Evolutionary conservation across 2,888 invertebrate species (phyloP), one percentile per base, ranked within the genome.

Genomic region (Cepaea hortensis): DNA sequence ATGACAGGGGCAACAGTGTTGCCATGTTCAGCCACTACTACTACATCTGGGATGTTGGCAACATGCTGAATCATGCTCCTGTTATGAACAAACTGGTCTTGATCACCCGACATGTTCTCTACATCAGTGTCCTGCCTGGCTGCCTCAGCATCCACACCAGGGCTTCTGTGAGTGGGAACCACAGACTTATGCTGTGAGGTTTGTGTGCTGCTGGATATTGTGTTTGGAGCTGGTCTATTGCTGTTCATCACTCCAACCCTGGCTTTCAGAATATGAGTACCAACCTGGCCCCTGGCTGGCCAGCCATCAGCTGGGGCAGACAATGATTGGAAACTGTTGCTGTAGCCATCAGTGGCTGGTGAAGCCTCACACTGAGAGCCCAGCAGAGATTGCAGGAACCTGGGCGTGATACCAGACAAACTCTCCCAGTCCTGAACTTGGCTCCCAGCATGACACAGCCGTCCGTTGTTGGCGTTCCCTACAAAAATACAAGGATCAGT

Each of bases 331-430:
- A 15, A 68, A 46, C n/a, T 23, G 68, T n/a, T 65, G 9, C 62
- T 65, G 23, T 35, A 13, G 18, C 11, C 80, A 62, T 20, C n/a
- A 62, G 35, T 46, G 13, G 50, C 13, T 20, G 55, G 20, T n/a
- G 35, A 3, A 13, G 15, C 68, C 62, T 73, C 75, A 61, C n/a
- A 46, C 6, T 86, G 86, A 20, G 86, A 65, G 6, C 76, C 81
- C 11, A 86, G 81, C 5, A 86, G 76, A 35, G 86, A 86, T 76
- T 86, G 81, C 55, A 86, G 35, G 55, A 86, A 86, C 23, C 48
- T 86, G 48, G 81, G 50, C 9, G 62, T 81, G 23, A 86, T 86
- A 3, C 65, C 65, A 11, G 86, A 65, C 46, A 86, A 76, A 18
- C 65, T 65, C 46, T 80, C 80, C 65, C 62, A n/a, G 65, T 80